Evolutionary conservation across 2,888 invertebrate species (phyloP).

Genomic region (Portevinia maculata): DNA sequence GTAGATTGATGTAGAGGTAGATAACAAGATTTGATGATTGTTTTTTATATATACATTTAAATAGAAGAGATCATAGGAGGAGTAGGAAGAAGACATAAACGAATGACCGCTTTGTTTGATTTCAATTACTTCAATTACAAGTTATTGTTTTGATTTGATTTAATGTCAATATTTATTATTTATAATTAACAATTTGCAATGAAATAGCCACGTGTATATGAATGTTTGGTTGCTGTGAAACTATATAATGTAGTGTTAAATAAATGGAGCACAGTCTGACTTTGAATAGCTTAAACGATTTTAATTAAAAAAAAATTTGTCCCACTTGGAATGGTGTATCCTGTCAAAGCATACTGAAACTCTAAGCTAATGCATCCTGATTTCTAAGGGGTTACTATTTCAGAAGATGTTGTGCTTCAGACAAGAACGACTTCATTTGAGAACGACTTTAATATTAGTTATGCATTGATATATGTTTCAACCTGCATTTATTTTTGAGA

Average conservation of each 20-base stretch:
- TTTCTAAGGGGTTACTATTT: too few species aligned
- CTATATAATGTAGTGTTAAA: too few species aligned
- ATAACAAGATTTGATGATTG: constrained; percentile 35
- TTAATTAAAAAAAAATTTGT: too few species aligned
- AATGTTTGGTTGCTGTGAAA: background rate
- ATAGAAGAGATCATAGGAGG: constrained; percentile 19
- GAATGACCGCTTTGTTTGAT: constrained; percentile 22
- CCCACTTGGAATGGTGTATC: too few species aligned
- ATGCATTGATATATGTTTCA: too few species aligned
- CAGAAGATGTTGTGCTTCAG: too few species aligned
- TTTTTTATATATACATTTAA: background rate
- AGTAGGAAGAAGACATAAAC: constrained; percentile 9
- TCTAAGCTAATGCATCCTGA: too few species aligned
- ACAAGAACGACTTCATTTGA: too few species aligned
- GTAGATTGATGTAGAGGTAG: constrained; percentile 50
- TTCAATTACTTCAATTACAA: background rate
- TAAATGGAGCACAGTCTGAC: background rate
- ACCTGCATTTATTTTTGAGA: too few species aligned
- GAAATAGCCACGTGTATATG: constrained; percentile 8
- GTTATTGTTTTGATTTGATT: background rate
- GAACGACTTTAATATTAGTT: too few species aligned
- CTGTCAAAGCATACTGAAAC: too few species aligned
- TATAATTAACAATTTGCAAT: background rate
- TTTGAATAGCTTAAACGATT: constrained; percentile 3
- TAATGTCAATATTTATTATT: too few species aligned